These are phyloP conservation scores for Onychorhynchus coronatus DNA, from an alignment of 2,113 vertebrate species.

Conservation along the genomic window DNA sequence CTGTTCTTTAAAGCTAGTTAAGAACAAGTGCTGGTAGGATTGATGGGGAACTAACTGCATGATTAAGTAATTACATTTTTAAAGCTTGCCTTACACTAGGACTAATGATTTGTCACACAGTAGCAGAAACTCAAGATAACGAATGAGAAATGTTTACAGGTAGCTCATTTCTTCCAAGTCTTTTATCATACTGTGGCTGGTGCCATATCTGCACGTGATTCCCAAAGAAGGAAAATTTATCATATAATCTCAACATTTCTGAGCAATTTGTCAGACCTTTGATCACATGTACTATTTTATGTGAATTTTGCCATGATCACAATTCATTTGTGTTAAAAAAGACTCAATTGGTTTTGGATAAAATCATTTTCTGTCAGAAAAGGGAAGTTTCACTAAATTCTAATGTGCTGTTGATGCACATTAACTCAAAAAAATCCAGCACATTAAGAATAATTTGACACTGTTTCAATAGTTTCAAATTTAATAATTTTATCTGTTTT, in stretches of 20 bases:
- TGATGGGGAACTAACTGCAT: constrained; percentile 80
- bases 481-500: background rate
- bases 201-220: background rate
- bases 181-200: constrained; percentile 57
- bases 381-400: background rate
- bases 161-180: constrained; percentile 63
- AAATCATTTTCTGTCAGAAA: background rate
- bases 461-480: background rate
- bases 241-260: constrained; percentile 1
- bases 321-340: background rate
- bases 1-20: constrained; percentile 83
- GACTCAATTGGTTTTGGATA: background rate
- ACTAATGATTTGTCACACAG: constrained; percentile 77
- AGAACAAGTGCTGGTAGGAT: constrained; percentile 78
- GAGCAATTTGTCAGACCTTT: background rate
- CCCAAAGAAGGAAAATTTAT: constrained; percentile 37
- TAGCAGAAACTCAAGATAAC: constrained; percentile 72
- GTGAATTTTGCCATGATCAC: background rate
- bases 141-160: constrained; percentile 77
- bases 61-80: constrained; percentile 84
- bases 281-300: background rate
- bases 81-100: constrained; percentile 77
- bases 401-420: background rate
- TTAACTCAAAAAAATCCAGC: background rate
- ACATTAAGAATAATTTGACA: background rate